These are phyloP conservation scores for Orestias chungarensis DNA, from an alignment of 2,797 vertebrate species.

Conservation along the genomic window DNA sequence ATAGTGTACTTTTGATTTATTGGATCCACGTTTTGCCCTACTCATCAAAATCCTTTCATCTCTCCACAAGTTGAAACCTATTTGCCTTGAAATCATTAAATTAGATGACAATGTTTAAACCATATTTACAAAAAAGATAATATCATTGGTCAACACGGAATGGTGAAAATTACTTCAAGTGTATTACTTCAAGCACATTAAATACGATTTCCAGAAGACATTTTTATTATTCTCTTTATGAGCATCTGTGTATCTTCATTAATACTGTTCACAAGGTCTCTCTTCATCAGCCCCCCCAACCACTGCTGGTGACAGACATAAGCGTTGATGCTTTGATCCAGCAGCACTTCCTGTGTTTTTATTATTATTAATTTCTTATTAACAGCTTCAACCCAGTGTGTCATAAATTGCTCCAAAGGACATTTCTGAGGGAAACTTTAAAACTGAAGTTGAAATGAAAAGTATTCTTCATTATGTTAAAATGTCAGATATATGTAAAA, in stretches of 20 bases:
- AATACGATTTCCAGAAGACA: background rate
- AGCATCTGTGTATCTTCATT: background rate
- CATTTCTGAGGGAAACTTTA: background rate
- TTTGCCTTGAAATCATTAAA: background rate
- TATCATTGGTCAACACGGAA: background rate
- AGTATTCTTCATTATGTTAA: background rate
- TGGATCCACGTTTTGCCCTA: background rate
- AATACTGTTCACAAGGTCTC: background rate
- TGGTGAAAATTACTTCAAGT: background rate
- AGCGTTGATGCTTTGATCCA: conserved; percentile 7
- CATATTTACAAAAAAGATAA: background rate
- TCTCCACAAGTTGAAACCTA: background rate
- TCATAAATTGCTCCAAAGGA: background rate
- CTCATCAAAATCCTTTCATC: background rate
- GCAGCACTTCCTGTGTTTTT: background rate
- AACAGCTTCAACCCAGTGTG: background rate
- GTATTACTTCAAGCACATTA: background rate
- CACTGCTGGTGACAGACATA: background rate
- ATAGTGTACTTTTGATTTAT: conserved; percentile 5
- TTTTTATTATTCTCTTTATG: conserved; percentile 11
- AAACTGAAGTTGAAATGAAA: background rate
- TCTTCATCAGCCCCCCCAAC: background rate
- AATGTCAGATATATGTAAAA: background rate
- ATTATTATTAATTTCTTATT: background rate
- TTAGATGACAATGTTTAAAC: background rate